Evolutionary conservation across 2,797 vertebrate species (phyloP), one percentile per base, ranked within the genome.

Genomic region (Schizopygopsis pylzovi): DNA sequence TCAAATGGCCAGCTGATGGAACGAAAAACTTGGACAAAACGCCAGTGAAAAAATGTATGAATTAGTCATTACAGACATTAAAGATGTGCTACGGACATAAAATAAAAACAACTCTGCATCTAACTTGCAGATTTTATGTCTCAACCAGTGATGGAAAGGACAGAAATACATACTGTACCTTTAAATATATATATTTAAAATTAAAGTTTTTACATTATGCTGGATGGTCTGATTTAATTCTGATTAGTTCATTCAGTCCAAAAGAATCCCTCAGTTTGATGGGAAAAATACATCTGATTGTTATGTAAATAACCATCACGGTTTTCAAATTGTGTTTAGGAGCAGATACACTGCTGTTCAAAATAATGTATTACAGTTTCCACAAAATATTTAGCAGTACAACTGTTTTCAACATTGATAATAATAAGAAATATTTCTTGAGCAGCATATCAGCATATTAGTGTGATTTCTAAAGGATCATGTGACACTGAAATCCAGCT

Each of bases 41-140:
- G 2, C 13, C 65, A 20, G 13, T 71, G 9, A 71, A 41, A 52
- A 56, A 43, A 25, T 2, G 2, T 43, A 25, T 25, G 25, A 10
- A 61, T 25, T n/a, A 61, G n/a, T 61, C n/a, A 25, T 25, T 61
- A 61, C 8, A 56, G 54, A n/a, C 12, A 79, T 79, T 79, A 63
- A 22, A 65, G 16, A 6, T 4, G 39, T 25, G 39, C 7, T 39
- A 13, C 13, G 33, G 75, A 39, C 1, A 1, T 56, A 39, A 56
- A 77, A 56, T 39, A 56, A 22, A 49, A 73, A 47, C n/a, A 28
- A 10, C 6, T 72, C 11, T 25, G n/a, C 3, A 15, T 47, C 12
- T 72, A 45, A 72, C 22, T 72, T 71, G 70, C 20, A 71, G n/a
- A 43, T 71, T 70, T 61, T n/a, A 61, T 12, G 22, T 15, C 39